Conservation (phyloP, 2,888 invertebrate species). For the Conomelus anceps region DNA sequence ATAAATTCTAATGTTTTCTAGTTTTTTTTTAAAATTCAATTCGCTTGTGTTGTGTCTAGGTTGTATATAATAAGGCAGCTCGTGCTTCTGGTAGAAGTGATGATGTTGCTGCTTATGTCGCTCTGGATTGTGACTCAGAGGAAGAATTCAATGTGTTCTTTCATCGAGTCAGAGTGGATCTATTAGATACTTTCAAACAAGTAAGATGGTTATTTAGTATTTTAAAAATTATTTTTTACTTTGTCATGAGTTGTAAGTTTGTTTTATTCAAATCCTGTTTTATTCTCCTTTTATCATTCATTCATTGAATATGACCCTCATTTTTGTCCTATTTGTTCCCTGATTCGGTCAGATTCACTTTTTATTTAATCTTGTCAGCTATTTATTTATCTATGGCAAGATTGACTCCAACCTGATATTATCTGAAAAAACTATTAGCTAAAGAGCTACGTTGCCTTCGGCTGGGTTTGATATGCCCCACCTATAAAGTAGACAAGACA, state of each 20-base stretch:
- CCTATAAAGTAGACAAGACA: no score
- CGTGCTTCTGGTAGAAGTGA: conserved; percentile 37
- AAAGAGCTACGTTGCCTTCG: no score
- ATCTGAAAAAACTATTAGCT: no score
- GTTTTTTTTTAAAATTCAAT: neutral
- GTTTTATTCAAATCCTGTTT: neutral
- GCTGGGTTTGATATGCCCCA: no score
- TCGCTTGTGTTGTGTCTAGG: conserved; percentile 40
- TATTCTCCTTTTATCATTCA: neutral
- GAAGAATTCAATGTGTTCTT: conserved; percentile 84
- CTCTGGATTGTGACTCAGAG: conserved; percentile 83
- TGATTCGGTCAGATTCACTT: no score
- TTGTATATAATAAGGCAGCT: conserved; percentile 49
- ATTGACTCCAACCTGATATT: no score
- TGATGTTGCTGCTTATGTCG: conserved; percentile 61
- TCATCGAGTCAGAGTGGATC: conserved; percentile 71
- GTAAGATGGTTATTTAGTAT: conserved; percentile 17
- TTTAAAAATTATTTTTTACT: neutral
- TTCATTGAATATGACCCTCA: neutral
- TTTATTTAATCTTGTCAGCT: no score
- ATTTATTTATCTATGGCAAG: no score
- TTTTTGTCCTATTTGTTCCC: no score
- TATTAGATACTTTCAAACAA: conserved; percentile 60
- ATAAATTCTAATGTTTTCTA: neutral
- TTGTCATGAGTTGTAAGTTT: neutral